phyloP scores from a whole-genome alignment of 2,888 invertebrate species.

The Pristionchus mayeri region DNA sequence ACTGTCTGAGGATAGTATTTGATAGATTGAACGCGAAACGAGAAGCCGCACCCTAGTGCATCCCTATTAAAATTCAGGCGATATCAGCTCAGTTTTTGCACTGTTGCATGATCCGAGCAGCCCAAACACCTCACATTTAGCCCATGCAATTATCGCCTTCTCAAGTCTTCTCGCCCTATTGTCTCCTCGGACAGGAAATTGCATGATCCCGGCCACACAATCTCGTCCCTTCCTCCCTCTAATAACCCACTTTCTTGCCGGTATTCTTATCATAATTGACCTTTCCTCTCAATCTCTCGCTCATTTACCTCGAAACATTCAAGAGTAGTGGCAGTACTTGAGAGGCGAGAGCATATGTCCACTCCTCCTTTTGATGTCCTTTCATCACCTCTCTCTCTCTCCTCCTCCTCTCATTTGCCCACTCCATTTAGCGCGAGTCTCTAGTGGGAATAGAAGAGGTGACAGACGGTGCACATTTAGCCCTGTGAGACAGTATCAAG shows the following conservation, averaged over 20 bases:
- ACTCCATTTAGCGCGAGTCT: slow-evolving; percentile 13
- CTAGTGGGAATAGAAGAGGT: neutral
- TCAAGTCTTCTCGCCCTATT: neutral
- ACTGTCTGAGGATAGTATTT: too few relatives aligned
- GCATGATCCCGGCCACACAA: neutral
- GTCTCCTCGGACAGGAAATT: slow-evolving; percentile 6
- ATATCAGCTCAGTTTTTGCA: too few relatives aligned
- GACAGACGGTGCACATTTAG: slow-evolving; percentile 33
- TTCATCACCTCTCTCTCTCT: slow-evolving; percentile 18
- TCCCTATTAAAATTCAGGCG: too few relatives aligned
- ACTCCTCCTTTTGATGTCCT: slow-evolving; percentile 15
- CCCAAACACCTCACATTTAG: too few relatives aligned
- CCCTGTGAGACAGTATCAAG: too few relatives aligned
- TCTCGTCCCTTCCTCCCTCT: neutral
- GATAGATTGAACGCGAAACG: too few relatives aligned
- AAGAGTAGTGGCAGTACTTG: slow-evolving; percentile 16
- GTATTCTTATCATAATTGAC: neutral
- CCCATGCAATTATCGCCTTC: slow-evolving; percentile 39
- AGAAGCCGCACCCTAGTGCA: too few relatives aligned
- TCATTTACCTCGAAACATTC: slow-evolving; percentile 29
- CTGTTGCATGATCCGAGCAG: too few relatives aligned
- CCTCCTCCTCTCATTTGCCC: neutral
- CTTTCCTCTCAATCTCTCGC: neutral
- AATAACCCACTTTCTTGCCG: neutral
- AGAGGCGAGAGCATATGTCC: slow-evolving; percentile 33